These are phyloP conservation scores for Cryptoleucopteryx plumbea DNA, from an alignment of 2,113 vertebrate species.

Conservation along the genomic window DNA sequence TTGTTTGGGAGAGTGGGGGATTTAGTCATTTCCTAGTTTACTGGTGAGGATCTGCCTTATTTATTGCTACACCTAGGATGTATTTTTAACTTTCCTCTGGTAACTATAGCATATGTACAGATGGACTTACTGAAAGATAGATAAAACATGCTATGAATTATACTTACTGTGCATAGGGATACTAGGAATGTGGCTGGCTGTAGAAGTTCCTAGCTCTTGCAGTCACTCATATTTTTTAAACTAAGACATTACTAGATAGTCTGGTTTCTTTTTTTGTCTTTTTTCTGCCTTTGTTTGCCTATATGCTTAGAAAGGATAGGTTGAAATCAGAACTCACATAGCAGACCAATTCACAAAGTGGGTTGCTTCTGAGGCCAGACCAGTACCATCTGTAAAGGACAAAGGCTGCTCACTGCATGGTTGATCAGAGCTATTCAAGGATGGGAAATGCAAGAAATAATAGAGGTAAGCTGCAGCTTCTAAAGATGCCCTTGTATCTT, in stretches of 20 bases:
- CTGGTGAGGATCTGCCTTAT: conserved; percentile 12
- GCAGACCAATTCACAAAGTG: neutral
- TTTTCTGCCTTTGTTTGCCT: neutral
- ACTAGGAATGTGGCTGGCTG: neutral
- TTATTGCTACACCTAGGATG: conserved; percentile 20
- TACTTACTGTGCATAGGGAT: neutral
- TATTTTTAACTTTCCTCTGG: conserved; percentile 33
- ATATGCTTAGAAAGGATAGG: neutral
- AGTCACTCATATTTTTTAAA: neutral
- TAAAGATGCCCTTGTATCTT: neutral
- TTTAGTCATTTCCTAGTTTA: conserved; percentile 33
- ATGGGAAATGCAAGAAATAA: neutral
- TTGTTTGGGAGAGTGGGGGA: conserved; percentile 11
- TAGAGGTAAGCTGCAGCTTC: neutral
- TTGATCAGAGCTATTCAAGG: neutral
- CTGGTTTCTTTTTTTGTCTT: neutral
- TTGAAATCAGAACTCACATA: neutral
- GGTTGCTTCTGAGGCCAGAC: neutral
- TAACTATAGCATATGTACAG: neutral
- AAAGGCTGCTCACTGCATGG: neutral
- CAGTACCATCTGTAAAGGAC: neutral
- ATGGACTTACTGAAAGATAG: neutral
- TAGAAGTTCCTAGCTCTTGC: neutral
- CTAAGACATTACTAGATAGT: neutral
- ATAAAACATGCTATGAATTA: neutral